phyloP scores from a whole-genome alignment of 1,140 invertebrate genomes.

The Myzus persicae region DNA sequence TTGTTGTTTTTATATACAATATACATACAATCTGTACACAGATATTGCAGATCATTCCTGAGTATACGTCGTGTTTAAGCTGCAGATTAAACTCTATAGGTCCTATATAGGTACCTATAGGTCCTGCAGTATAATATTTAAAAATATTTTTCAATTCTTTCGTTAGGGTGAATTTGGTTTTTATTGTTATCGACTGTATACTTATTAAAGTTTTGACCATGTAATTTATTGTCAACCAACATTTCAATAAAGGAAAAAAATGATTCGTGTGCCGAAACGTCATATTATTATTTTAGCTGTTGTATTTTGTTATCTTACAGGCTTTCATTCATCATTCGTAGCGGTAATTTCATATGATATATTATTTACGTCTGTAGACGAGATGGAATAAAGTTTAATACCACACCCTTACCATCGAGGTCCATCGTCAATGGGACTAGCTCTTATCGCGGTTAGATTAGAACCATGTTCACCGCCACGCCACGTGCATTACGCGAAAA shows the following conservation, averaged over 20 bases:
- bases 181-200: no score
- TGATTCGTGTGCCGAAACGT: not conserved
- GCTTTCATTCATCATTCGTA: not conserved
- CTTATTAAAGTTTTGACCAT: not conserved
- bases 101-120: no score
- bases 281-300: not conserved
- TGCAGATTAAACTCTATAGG: not conserved
- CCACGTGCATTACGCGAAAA: not conserved
- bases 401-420: not conserved
- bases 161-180: not conserved
- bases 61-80: no score
- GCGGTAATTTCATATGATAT: not conserved
- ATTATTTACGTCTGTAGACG: not conserved
- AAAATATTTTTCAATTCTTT: no score
- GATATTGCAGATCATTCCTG: not conserved
- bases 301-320: not conserved
- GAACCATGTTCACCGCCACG: not conserved
- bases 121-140: no score
- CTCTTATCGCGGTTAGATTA: not conserved
- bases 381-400: not conserved
- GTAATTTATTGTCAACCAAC: not conserved
- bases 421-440: not conserved
- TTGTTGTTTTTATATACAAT: no score
- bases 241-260: not conserved
- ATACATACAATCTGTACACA: not conserved